Evolutionary conservation across 2,113 vertebrate species (phyloP).

Genomic region (Jaculus jaculus): DNA sequence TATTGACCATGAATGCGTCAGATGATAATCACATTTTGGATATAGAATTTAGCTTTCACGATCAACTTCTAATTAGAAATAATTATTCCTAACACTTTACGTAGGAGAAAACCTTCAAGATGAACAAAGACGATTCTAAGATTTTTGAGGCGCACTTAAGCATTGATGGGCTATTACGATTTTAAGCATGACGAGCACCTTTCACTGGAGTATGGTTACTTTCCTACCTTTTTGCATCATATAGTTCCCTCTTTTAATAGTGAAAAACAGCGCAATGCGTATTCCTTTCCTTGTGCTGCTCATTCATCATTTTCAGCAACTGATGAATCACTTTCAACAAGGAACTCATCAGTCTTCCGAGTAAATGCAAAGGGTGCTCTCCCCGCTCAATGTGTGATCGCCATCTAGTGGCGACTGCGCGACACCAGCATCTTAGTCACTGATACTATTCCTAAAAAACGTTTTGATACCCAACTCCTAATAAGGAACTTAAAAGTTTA

Average conservation of each 20-base stretch:
- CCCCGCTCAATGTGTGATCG: neutral
- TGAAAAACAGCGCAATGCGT: neutral
- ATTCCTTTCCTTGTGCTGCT: neutral
- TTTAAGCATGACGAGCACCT: neutral
- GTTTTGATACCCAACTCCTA: neutral
- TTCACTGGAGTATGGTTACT: neutral
- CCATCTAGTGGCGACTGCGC: constrained; percentile 21
- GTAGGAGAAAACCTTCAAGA: neutral
- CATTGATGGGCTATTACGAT: neutral
- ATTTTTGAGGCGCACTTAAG: neutral
- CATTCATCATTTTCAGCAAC: neutral
- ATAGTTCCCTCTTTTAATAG: neutral
- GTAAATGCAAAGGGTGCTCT: constrained; percentile 22
- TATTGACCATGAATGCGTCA: neutral
- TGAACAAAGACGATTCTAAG: neutral
- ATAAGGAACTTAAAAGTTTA: neutral
- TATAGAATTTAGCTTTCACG: neutral
- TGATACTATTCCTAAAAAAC: neutral
- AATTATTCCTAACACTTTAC: neutral
- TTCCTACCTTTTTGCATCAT: neutral
- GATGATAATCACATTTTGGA: neutral
- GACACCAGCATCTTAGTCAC: neutral
- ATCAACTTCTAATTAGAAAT: neutral
- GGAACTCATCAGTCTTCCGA: constrained; percentile 41
- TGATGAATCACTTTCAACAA: constrained; percentile 16